A percentile compares a stretch with the other conserved stretches of the same genome.
These are phyloP conservation scores for Epinotia nisella DNA, from an alignment of 2,888 invertebrate species.

Conservation along the genomic window DNA sequence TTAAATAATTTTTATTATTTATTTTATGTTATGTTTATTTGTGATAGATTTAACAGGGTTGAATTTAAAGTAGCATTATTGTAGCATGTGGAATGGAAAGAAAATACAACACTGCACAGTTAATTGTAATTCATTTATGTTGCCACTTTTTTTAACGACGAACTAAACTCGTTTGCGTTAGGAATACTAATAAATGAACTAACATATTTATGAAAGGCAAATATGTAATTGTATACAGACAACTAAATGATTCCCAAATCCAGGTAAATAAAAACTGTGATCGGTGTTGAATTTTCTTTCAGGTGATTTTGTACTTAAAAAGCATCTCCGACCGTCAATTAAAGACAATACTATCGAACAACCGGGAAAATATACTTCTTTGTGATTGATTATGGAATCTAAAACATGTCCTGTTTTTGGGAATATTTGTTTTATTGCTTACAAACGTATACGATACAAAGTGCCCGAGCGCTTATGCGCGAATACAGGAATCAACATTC, in stretches of 20 bases:
- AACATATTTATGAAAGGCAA: not conserved
- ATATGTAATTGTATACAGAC: not conserved
- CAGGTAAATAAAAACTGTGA: not conserved
- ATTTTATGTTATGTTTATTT: conserved; percentile 28
- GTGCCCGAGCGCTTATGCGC: no score
- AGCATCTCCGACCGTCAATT: conserved; percentile 20
- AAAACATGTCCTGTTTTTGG: not conserved
- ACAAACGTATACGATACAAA: not conserved
- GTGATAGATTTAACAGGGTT: conserved; percentile 8
- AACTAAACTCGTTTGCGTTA: no score
- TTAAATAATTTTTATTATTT: conserved; percentile 25
- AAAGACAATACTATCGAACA: not conserved
- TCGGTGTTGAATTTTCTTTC: conserved; percentile 29
- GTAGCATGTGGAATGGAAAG: conserved; percentile 28
- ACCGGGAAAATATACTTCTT: not conserved
- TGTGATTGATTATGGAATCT: not conserved
- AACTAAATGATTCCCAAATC: not conserved
- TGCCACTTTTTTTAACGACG: no score
- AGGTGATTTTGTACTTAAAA: conserved; percentile 16
- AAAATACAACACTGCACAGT: conserved; percentile 24
- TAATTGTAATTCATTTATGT: no score
- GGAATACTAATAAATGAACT: not conserved
- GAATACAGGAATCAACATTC: not conserved
- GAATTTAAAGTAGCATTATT: conserved; percentile 7
- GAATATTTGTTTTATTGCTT: not conserved